A percentile compares a stretch with the other conserved stretches of the same genome.
Conservation (phyloP, 1,140 invertebrate genomes). For the Drosophila lacertosa region DNA sequence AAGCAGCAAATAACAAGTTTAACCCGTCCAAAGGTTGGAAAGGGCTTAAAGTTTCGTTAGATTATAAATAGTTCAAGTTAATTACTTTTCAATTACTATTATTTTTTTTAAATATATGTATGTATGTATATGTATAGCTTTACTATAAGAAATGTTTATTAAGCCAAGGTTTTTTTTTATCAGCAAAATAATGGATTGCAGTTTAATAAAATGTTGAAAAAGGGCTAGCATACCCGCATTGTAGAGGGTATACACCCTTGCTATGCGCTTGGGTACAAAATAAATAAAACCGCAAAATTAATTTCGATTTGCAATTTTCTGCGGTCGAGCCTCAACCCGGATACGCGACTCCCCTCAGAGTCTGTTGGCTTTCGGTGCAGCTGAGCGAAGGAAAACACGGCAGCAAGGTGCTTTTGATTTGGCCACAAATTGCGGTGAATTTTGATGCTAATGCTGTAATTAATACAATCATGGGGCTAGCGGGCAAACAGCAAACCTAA, state of each 20-base stretch:
- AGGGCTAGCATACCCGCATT: background rate
- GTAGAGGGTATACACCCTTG: background rate
- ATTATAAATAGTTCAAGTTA: too few relatives aligned
- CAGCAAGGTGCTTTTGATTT: conserved; percentile 30
- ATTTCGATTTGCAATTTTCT: conserved; percentile 58
- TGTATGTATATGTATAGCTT: too few relatives aligned
- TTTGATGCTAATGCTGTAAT: conserved; percentile 26
- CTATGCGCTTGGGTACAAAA: background rate
- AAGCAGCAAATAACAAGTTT: too few relatives aligned
- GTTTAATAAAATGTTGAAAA: background rate
- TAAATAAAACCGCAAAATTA: conserved; percentile 45
- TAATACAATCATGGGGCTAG: conserved; percentile 49
- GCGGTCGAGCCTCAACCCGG: conserved; percentile 16
- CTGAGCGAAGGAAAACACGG: background rate
- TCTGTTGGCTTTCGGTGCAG: conserved; percentile 1
- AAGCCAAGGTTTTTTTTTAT: too few relatives aligned
- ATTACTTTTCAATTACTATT: too few relatives aligned
- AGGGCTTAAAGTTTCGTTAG: too few relatives aligned
- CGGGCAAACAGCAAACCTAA: background rate
- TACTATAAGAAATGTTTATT: too few relatives aligned
- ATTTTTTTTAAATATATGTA: too few relatives aligned
- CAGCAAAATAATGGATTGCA: too few relatives aligned
- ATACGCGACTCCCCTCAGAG: background rate
- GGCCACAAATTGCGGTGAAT: conserved; percentile 40
- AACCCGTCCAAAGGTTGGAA: too few relatives aligned